A percentile compares a stretch with the other conserved stretches of the same genome.
Evolutionary conservation across 2,888 invertebrate genomes (phyloP).

Genomic region (Penaeus monodon): DNA sequence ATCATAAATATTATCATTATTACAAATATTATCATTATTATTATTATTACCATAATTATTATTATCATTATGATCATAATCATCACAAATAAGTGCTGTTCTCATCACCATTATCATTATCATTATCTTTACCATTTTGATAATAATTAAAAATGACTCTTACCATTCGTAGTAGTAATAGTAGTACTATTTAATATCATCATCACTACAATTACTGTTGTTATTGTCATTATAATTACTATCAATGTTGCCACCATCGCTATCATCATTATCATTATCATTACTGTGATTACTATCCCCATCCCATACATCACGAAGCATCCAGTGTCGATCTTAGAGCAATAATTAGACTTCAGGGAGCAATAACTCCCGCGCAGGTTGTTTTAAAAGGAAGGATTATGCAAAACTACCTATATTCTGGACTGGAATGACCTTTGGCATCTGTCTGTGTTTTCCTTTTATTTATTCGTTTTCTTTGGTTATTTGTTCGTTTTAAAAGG

Average conservation of each 20-base stretch:
- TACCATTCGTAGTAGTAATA: neutral
- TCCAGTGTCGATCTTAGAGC: too few species aligned
- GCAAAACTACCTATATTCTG: too few species aligned
- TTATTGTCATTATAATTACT: neutral
- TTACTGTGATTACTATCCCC: neutral
- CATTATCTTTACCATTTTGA: neutral
- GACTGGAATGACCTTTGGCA: too few species aligned
- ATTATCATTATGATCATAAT: constrained; percentile 3
- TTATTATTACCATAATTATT: neutral
- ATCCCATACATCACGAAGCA: neutral
- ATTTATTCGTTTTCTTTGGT: too few species aligned
- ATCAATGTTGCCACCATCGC: neutral
- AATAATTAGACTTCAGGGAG: too few species aligned
- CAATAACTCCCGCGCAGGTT: too few species aligned
- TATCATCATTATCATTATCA: neutral
- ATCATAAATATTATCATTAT: too few species aligned
- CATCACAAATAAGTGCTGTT: too few species aligned
- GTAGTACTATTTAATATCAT: too few species aligned
- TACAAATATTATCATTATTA: neutral
- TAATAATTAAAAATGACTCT: neutral
- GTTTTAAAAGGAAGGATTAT: too few species aligned
- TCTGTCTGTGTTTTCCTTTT: too few species aligned
- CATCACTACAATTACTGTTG: neutral
- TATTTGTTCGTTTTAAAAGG: too few species aligned
- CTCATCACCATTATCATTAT: neutral